Base-by-base conservation (phyloP, 2,113 vertebrate species). In the Lampris megalopsis region DNA sequence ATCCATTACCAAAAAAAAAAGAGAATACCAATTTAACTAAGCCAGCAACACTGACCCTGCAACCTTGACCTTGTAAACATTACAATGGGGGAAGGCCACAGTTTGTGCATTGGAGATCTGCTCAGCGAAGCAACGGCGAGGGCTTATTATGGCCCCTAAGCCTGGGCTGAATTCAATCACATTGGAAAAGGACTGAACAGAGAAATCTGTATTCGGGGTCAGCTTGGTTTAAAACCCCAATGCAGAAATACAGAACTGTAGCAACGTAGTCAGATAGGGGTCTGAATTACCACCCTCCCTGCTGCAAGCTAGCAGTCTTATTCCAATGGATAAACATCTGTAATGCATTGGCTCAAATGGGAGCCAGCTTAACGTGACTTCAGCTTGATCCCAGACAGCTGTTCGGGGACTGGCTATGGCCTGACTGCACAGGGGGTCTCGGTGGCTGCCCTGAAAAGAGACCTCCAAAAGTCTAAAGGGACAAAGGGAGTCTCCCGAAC, bases 41-140 rank as follows among this genome's bases (percentile, higher is more conserved):
- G 84, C 79, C 83, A 89, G 85, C 88, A 86, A 89, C 89, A 87
- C 61, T 90, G 89, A 92, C 90, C 91, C 89, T 78, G 79, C 85
- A 90, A 91, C 92, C 90, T 94, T 94, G 93, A 93, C 92, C 92
- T 92, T 92, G 91, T 93, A 92, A 92, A 91, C 80, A 87, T 73
- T 72, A 88, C 87, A 90, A 86, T 86, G 68, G 77, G 79, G 68
- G 87, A 66, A 81, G 81, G 85, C 60, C 68, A 78, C 59, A 60
- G 76, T 84, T 92, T 92, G 88, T 62, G 77, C 83, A 87, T 76
- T 87, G 75, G 82, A 82, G 86, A 90, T 85, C 79, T 91, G 84
- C 72, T 79, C 35, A 49, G 49, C 57, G 74, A 75, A 89, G 83
- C 78, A 85, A 56, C 76, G 83, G 86, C 62, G 70, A 75, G 75